Base-by-base conservation (phyloP, 2,888 invertebrate species). In the Melolontha melolontha region DNA sequence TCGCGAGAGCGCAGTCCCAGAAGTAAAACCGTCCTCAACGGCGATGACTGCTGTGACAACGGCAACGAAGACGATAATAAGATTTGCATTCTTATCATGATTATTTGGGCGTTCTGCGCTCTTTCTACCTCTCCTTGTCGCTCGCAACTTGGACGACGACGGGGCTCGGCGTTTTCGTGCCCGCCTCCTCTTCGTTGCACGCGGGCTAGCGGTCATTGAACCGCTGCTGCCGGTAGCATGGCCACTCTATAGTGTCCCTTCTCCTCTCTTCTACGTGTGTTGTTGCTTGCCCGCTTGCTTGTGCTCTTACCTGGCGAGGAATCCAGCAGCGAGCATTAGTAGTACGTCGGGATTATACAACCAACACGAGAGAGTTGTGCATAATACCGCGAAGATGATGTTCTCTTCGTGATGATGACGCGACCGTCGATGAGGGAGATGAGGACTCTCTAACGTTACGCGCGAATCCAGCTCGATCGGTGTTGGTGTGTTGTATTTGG, bases 171-270 rank as follows among this genome's bases (percentile, higher is more conserved):
- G 62, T 50, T 8, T 40, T 47, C 51, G 66, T 69, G 69, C 72
- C 74, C 73, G 71, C 73, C 76, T 78, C 77, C 75, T 59, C 59
- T 59, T 77, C 79, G 82, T 83, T 82, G 83, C 83, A 85, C 84
- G 34, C 34, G 85, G 79, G 44, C 80, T 79, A 77, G 77, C 81
- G 81, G 82, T 81, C 84, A 84, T 77, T 77, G 81, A 82, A 81
- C 82, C 81, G 78, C 81, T 82, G 78, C 81, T 82, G 83, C 82
- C 83, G 85, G 82, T 81, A 78, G 77, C 80, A 79, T 78, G 79
- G 78, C 78, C 78, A 78, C 79, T 76, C 71, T 73, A 75, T 78
- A 78, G 79, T 40, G 50, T 64, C 63, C 67, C 63, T 79, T 79
- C 63, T 57, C 57, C 66, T 66, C 80, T 79, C 79, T 76, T 77